Percentiles rank a stretch among this genome's conserved stretches.
phyloP scores from a whole-genome alignment of 1,140 invertebrate genomes.

The Musca domestica region DNA sequence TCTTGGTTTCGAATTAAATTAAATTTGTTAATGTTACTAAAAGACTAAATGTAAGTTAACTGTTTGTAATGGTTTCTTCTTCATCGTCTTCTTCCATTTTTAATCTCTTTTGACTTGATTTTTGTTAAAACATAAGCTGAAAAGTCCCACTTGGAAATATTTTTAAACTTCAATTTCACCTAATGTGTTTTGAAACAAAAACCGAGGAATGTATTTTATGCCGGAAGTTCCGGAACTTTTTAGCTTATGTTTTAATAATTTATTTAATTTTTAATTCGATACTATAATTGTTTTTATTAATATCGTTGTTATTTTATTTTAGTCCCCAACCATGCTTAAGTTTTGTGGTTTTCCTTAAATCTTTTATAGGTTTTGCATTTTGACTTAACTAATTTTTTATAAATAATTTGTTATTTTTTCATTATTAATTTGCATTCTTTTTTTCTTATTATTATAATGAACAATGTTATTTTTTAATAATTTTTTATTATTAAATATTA shows the following conservation, averaged over 20 bases:
- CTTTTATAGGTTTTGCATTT: constrained; percentile 6
- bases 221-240: no score
- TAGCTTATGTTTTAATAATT: background rate
- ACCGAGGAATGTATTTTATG: no score
- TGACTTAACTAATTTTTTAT: background rate
- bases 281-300: background rate
- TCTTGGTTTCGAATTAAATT: no score
- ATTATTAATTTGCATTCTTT: constrained; percentile 5
- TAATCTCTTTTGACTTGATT: background rate
- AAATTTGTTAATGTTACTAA: constrained; percentile 17
- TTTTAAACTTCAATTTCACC: background rate
- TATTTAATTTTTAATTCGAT: background rate
- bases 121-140: background rate
- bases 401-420: background rate
- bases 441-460: constrained; percentile 4
- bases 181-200: background rate
- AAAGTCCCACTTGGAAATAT: background rate
- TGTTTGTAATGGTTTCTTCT: constrained; percentile 14
- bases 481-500: background rate
- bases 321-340: constrained; percentile 19
- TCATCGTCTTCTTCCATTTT: background rate
- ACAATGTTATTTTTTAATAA: background rate
- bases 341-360: constrained; percentile 10
- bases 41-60: constrained; percentile 15
- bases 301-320: constrained; percentile 21